A percentile compares a stretch with the other conserved stretches of the same genome.
These are phyloP conservation scores for Steatocranus sp. DNA, from an alignment of 2,797 vertebrate species.

Conservation along the genomic window DNA sequence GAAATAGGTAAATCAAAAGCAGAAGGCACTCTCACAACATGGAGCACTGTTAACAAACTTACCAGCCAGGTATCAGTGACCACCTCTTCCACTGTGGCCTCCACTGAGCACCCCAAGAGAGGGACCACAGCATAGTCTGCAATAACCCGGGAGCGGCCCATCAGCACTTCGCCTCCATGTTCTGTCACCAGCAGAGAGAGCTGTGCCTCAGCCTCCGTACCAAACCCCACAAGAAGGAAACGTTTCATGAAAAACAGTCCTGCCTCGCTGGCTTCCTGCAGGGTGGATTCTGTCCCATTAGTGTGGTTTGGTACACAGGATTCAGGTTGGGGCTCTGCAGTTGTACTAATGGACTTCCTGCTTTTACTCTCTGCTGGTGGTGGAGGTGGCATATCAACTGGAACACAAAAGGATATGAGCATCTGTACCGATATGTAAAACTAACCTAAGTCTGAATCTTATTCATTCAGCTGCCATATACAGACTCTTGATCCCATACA, in stretches of 20 bases:
- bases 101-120: conserved; percentile 85
- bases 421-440: background rate
- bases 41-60: conserved; percentile 47
- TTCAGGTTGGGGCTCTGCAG: conserved; percentile 38
- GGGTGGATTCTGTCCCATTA: conserved; percentile 47
- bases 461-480: background rate
- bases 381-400: conserved; percentile 71
- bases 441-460: background rate
- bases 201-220: conserved; percentile 79
- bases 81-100: conserved; percentile 89
- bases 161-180: conserved; percentile 82
- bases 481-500: background rate
- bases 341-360: conserved; percentile 28
- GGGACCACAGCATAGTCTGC: conserved; percentile 94
- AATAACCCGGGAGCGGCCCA: conserved; percentile 73
- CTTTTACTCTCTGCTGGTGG: conserved; percentile 22
- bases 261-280: conserved; percentile 71
- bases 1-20: background rate
- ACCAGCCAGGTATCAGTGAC: conserved; percentile 98
- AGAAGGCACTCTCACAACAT: background rate
- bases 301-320: conserved; percentile 37
- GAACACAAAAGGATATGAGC: background rate
- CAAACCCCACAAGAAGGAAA: conserved; percentile 88
- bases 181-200: conserved; percentile 80
- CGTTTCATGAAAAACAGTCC: conserved; percentile 82